A percentile compares a stretch with the other conserved stretches of the same genome.
Conservation (phyloP, 2,113 vertebrate genomes). For the Oplegnathus fasciatus region DNA sequence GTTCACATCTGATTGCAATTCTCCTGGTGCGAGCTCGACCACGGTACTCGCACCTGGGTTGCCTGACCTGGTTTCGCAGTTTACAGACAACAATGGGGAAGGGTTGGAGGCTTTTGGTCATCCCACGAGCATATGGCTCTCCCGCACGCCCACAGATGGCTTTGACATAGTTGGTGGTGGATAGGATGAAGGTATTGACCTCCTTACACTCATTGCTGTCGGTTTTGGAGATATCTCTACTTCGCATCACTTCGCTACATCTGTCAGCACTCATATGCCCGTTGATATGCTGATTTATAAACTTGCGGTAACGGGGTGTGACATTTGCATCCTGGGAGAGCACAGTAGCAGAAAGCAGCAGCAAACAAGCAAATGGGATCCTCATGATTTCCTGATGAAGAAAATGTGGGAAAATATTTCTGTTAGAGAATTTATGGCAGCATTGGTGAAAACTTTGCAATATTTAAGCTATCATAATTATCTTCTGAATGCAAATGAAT, state of each 20-base stretch:
- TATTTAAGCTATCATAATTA: background rate
- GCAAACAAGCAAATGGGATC: conserved; percentile 30
- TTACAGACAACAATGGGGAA: conserved; percentile 51
- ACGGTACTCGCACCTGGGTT: conserved; percentile 35
- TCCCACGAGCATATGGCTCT: background rate
- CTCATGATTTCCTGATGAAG: conserved; percentile 47
- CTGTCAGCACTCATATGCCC: fast-evolving
- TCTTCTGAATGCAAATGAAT: background rate
- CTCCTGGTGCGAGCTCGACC: background rate
- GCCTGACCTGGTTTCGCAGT: background rate
- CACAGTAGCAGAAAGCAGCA: conserved; percentile 50
- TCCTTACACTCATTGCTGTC: conserved; percentile 38
- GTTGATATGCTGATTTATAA: conserved; percentile 40
- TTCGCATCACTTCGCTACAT: conserved; percentile 6
- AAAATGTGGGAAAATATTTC: background rate
- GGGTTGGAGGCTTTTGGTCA: conserved; percentile 38
- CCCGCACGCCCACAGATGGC: background rate
- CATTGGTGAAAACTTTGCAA: fast-evolving
- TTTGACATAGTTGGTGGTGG: background rate
- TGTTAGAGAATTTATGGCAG: background rate
- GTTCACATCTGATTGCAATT: conserved; percentile 28
- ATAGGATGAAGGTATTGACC: conserved; percentile 54
- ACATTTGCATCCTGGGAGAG: background rate
- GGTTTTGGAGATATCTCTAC: fast-evolving
- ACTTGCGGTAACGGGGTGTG: background rate